Evolutionary conservation across 2,888 invertebrate species (phyloP).

Genomic region (Caenorhabditis imperialis): DNA sequence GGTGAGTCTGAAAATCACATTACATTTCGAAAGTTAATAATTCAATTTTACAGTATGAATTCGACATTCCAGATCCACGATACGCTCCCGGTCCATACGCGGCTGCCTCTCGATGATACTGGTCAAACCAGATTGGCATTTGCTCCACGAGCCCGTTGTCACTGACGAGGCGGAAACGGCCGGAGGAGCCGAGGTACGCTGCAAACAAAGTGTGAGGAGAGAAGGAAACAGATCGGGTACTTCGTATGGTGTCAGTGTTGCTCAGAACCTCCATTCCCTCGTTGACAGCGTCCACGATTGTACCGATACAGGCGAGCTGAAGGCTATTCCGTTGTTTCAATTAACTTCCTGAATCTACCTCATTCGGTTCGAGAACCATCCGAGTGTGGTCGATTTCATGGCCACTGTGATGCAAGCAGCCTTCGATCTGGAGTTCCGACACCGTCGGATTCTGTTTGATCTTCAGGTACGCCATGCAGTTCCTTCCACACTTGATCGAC

Average conservation of each 20-base stretch:
- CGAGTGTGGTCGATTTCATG: constrained; percentile 61
- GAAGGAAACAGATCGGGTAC: no score
- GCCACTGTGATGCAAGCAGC: constrained; percentile 64
- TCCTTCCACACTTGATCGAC: constrained; percentile 65
- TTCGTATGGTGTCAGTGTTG: constrained; percentile 36
- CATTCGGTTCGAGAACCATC: constrained; percentile 55
- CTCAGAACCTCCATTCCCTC: constrained; percentile 48
- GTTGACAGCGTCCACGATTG: constrained; percentile 44
- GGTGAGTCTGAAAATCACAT: constrained; percentile 9
- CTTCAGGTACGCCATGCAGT: constrained; percentile 67
- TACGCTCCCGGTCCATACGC: constrained; percentile 15
- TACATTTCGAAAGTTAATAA: neutral
- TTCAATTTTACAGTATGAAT: constrained; percentile 15
- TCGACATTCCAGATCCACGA: constrained; percentile 29
- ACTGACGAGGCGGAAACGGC: constrained; percentile 59
- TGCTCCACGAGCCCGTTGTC: constrained; percentile 53
- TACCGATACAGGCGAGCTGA: constrained; percentile 42
- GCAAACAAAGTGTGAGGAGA: neutral
- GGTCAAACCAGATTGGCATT: constrained; percentile 55
- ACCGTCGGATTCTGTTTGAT: constrained; percentile 65
- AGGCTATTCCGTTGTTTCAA: no score
- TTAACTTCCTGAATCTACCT: no score
- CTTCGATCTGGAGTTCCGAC: constrained; percentile 63
- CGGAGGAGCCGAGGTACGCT: constrained; percentile 48
- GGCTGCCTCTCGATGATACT: constrained; percentile 35